Base-by-base conservation (phyloP, 2,113 vertebrate genomes). In the Orycteropus afer region DNA sequence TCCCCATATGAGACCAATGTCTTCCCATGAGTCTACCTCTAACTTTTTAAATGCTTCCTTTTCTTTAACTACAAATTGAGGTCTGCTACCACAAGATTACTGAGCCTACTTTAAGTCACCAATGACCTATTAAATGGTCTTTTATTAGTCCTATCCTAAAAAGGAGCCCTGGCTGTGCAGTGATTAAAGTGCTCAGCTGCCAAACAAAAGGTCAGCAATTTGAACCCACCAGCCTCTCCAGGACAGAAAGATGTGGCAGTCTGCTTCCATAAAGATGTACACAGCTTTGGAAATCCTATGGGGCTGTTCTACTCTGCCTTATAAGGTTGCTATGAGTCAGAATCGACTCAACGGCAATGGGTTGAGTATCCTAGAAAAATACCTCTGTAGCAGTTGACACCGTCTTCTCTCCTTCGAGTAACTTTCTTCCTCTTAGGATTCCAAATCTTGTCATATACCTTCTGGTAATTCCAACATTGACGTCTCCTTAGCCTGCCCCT, bases 381-480 rank as follows among this genome's bases (percentile, higher is more conserved):
- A 17, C 7, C 15, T 84, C 47, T 82, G 47, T 15, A 34, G 47
- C 47, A 83, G 22, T 12, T 59, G 53, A 27, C 37, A 42, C 20
- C 65, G 57, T 40, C 45, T 86, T 83, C 23, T 89, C 45, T 9
- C n/a, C 47, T 87, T 55, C 1, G 0, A 79, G 34, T 79, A 94
- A 86, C 49, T 91, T 95, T n/a, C 32, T 63, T 93, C 45, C 45
- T 84, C 40, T 77, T 81, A 81, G 73, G 78, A 92, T 65, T 92
- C 77, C 32, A 78, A 77, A 65, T 67, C 59, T 47, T 34, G 76
- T 42, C 51, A 83, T 37, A 92, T 27, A 71, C 11, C 78, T 95
- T 63, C 53, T 92, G 22, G 53, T 65, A 92, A 80, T 51, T 90
- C 29, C 69, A 71, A 80, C 65, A 92, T 0, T 65, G 80, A 76